Conservation (phyloP, 2,797 vertebrate genomes). For the Enteromius unitaeniatus region DNA sequence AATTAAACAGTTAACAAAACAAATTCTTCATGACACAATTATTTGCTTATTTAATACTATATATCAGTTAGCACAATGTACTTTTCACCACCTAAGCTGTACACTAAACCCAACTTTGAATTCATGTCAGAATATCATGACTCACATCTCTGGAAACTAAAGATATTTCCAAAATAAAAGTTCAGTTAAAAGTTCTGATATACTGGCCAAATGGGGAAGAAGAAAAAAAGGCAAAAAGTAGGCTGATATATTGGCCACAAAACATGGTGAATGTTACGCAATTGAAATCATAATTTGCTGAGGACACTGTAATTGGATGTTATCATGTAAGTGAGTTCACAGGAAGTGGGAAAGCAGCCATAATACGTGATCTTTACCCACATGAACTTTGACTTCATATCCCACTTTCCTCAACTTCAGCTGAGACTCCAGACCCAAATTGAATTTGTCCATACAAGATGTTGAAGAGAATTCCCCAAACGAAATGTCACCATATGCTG, state of each 20-base stretch:
- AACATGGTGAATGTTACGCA: background rate
- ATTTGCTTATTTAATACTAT: background rate
- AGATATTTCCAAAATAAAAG: background rate
- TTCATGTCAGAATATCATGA: background rate
- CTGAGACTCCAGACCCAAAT: constrained; percentile 83
- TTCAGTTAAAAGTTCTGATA: background rate
- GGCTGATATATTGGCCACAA: background rate
- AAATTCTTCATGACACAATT: background rate
- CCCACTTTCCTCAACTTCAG: constrained; percentile 78
- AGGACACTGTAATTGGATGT: background rate
- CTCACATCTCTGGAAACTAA: background rate
- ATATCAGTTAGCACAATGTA: background rate
- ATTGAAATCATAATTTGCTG: background rate
- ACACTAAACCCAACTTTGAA: background rate
- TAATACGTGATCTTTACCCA: constrained; percentile 60
- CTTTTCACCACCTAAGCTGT: background rate
- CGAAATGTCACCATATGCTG: constrained; percentile 86
- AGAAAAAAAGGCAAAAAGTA: background rate
- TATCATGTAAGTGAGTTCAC: background rate
- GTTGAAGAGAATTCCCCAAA: constrained; percentile 87
- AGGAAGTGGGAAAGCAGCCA: constrained; percentile 15
- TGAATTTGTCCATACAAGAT: constrained; percentile 85
- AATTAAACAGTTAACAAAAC: background rate
- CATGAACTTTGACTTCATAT: constrained; percentile 76
- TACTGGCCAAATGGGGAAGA: background rate